Base-by-base conservation (phyloP, 92 coral and sea anemone genomes). In the Pocillopora meandrina region DNA sequence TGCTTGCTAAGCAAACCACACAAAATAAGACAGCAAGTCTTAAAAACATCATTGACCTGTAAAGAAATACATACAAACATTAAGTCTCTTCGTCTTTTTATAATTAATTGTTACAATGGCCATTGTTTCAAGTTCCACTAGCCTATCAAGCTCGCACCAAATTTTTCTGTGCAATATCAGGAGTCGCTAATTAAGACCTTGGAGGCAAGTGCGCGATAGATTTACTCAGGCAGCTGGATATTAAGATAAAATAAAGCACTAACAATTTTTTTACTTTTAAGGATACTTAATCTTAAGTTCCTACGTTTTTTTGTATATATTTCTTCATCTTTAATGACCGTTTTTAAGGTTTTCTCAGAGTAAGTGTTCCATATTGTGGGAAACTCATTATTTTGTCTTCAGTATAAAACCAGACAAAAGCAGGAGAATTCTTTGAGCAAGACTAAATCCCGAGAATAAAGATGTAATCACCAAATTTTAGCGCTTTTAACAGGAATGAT, bases 21-120 rank as follows among this genome's bases (percentile, higher is more conserved):
- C 26, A 82, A 47, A 72, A 72, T 26, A 72, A 64, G 79, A 82
- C 14, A 12, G 63, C 57, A 61, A 72, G 52, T 33, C 72, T 74
- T 20, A 82, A 65, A 62, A 82, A 82, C 86, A 82, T 82, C 66
- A 3, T 58, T 52, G n/a, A 61, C 79, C 86, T 82, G 79, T 21
- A 71, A 71, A 34, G 42, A 35, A 18, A 75, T n/a, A 20, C 12
- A 16, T 10, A 23, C 14, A 12, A 21, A 20, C 33, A n/a, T 20
- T 19, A 23, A 12, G 31, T 12, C 33, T 19, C 12, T 14, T 34
- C 71, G 9, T 66, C 52, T n/a, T 70, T 70, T 21, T 70, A 70
- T 70, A 36, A 70, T 70, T 70, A 70, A 70, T 70, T 17, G 74
- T 16, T 70, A 34, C 56, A 34, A 17, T 70, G 16, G 21, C 21